These are phyloP conservation scores for Pongo pygmaeus DNA, from an alignment of 2,113 vertebrate species.

Conservation along the genomic window DNA sequence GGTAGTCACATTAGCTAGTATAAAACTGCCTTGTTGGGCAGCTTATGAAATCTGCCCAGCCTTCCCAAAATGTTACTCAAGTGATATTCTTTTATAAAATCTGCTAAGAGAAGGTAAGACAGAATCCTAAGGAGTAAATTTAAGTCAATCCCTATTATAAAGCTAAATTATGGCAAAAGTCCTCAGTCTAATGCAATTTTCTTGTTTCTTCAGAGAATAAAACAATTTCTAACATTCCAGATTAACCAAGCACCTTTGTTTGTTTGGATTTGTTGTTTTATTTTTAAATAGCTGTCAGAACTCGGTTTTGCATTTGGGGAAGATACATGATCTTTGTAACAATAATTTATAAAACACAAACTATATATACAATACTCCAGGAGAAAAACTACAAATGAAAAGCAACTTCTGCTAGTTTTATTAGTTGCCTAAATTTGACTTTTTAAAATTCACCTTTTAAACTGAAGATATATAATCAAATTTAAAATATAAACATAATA, in stretches of 20 bases:
- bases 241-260: not conserved
- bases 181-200: not conserved
- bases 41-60: not conserved
- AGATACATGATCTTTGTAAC: not conserved
- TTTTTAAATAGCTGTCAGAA: conserved; percentile 21
- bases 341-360: not conserved
- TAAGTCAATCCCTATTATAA: not conserved
- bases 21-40: not conserved
- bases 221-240: not conserved
- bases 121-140: not conserved
- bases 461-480: not conserved
- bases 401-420: not conserved
- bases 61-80: not conserved
- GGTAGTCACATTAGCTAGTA: not conserved
- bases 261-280: not conserved
- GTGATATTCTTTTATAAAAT: not conserved
- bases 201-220: conserved; percentile 13
- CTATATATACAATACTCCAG: not conserved
- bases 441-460: conserved; percentile 3
- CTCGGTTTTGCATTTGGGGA: not conserved
- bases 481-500: conserved; percentile 25
- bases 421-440: not conserved
- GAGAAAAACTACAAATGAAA: not conserved
- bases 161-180: not conserved
- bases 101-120: not conserved